phyloP scores from a whole-genome alignment of 2,113 vertebrate species.

The Anoplopoma fimbria region DNA sequence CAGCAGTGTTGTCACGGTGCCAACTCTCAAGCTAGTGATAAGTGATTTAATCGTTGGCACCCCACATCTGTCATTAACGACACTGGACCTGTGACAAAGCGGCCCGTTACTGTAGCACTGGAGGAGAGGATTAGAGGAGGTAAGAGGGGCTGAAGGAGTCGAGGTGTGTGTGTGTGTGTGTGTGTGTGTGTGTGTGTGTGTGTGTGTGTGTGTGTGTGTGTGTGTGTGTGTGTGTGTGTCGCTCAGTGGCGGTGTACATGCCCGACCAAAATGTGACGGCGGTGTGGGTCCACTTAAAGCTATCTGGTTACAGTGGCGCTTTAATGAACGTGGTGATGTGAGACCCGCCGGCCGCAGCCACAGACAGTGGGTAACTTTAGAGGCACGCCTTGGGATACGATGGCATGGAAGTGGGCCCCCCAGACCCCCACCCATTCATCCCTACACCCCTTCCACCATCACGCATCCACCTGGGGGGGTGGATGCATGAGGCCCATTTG shows the following conservation, averaged over 20 bases:
- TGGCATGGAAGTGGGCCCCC: conserved; percentile 42
- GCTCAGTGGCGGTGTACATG: background rate
- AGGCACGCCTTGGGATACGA: conserved; percentile 47
- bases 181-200: background rate
- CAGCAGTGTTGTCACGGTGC: conserved; percentile 43
- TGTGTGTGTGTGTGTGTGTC: background rate
- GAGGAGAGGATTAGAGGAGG: background rate
- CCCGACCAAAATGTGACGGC: conserved; percentile 41
- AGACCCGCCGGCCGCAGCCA: conserved; percentile 42
- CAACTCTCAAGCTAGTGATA: conserved; percentile 27
- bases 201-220: background rate
- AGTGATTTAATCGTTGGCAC: conserved; percentile 67
- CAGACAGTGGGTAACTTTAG: conserved; percentile 70
- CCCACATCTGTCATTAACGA: conserved; percentile 60
- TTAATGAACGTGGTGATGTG: conserved; percentile 58
- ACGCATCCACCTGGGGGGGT: too few relatives aligned
- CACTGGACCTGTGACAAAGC: conserved; percentile 37
- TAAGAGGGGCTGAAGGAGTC: conserved; percentile 27
- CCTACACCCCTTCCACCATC: conserved; percentile 4
- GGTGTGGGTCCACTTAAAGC: conserved; percentile 42
- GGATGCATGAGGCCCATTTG: background rate
- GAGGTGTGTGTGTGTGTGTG: background rate
- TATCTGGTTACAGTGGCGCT: conserved; percentile 52
- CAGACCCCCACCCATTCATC: conserved; percentile 10
- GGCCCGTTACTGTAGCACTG: background rate